Base-by-base conservation (phyloP, 2,888 invertebrate species). In the Amorpha juglandis region DNA sequence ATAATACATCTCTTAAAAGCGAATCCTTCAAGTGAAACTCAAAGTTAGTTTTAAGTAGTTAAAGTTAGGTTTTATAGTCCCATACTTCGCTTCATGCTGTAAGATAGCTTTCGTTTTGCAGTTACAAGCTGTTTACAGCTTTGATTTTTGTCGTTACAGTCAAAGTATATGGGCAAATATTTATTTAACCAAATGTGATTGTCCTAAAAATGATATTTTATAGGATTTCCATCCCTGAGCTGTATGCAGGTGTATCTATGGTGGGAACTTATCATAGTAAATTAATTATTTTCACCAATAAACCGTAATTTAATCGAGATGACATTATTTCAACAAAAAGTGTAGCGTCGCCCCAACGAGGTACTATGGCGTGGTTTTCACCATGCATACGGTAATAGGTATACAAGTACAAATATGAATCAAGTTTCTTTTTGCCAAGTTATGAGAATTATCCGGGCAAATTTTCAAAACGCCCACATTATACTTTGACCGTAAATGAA, bases 41-140 rank as follows among this genome's bases (percentile, higher is more conserved):
- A 62, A 63, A 45, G 11, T 21, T 75, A 72, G 67, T 69, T 74
- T 71, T 19, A n/a, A 14, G 19, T 76, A 76, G 74, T 62, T 21
- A 74, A 80, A 76, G 74, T 73, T 76, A 80, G 74, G 50, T 64
- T 42, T 48, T 82, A 80, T 75, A 82, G 79, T 82, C 80, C 78
- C 74, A 77, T 70, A 78, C 72, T 78, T 74, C 38, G 58, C 58
- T 58, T 58, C 58, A 42, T 63, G 81, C 81, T 82, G 82, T 81
- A 74, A 74, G 16, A 73, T 71, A 73, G 80, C 82, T 81, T 80
- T 76, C 68, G 74, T 77, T 79, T 78, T 68, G 69, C 74, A 69
- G 66, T 66, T 67, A 65, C 67, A 66, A 77, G 73, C 76, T 76
- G 70, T 71, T 68, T 71, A 71, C 73, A 77, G 79, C 81, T 81